A percentile compares a stretch with the other conserved stretches of the same genome.
These are phyloP conservation scores for Apis cerana DNA, from an alignment of 1,140 invertebrate species.

Conservation along the genomic window DNA sequence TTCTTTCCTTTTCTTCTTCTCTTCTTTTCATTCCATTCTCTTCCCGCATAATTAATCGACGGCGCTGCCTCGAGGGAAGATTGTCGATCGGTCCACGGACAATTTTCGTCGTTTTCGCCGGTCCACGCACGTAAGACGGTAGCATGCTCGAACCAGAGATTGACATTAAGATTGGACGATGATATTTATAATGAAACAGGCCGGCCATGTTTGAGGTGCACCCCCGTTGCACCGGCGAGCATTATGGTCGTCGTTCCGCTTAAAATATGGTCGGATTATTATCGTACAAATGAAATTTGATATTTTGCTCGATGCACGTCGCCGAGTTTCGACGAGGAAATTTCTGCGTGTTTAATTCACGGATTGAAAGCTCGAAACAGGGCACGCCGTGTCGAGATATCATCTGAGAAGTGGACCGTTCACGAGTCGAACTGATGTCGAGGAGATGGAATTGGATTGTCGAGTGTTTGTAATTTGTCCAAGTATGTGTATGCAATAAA, in stretches of 20 bases:
- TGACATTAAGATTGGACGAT: conserved; percentile 69
- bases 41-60: conserved; percentile 62
- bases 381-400: neutral
- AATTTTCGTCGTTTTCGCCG: conserved; percentile 61
- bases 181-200: conserved; percentile 44
- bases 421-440: too few relatives aligned
- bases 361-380: neutral
- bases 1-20: neutral
- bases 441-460: neutral
- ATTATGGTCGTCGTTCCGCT: conserved; percentile 19
- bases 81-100: neutral
- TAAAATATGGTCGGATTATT: conserved; percentile 24
- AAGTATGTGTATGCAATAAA: neutral
- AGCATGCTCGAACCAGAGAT: conserved; percentile 62
- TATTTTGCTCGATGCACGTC: neutral
- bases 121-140: conserved; percentile 70
- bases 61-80: neutral
- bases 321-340: too few relatives aligned
- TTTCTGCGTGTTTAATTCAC: neutral
- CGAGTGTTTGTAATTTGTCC: neutral
- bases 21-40: neutral
- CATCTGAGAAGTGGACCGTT: neutral
- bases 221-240: neutral
- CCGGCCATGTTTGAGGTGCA: neutral
- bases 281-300: conserved; percentile 34